Base-by-base conservation (phyloP, 2,797 vertebrate species). In the Scolopax rusticola region DNA sequence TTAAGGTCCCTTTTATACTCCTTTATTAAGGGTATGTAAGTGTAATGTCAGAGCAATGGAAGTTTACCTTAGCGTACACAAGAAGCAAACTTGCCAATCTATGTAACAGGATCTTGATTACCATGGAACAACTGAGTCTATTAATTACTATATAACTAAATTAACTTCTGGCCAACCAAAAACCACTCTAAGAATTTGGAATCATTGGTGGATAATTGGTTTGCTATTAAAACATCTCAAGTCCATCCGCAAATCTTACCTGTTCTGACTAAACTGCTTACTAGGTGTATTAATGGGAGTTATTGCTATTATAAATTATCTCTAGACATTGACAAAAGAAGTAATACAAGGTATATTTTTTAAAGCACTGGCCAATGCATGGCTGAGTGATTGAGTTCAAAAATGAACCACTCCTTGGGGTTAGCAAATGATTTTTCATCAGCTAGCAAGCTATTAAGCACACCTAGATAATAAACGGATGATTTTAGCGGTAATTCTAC, bases 391-490 rank as follows among this genome's bases (percentile, higher is more conserved):
- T 65, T 94, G 97, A 96, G 96, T 60, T 86, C 87, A 94, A 97
- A 97, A 97, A 96, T 77, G 96, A 98, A 97, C 95, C 96, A 89
- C 95, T 97, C 91, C 91, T 97, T 83, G 36, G 79, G 95, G 96
- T 97, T 95, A 97, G 96, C 96, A 95, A 97, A 97, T 95, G 97
- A 97, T 88, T 96, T 97, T 97, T 98, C 97, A 97, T 96, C 97
- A 97, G 93, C 93, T 88, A 94, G 97, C 87, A 96, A 96, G 95
- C 96, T 97, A 95, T 97, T 97, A 97, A 98, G 96, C 95, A 97
- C 96, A 97, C 97, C 97, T 97, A 96, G 97, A 96, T 98, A 97
- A 97, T 98, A 98, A 98, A 98, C 86, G 93, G 95, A 82, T 93
- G 97, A 96, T 97, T 97, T 97, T 96, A 97, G 89, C 91, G 94